phyloP scores from a whole-genome alignment of 2,888 invertebrate genomes.

The Apeira syringaria region DNA sequence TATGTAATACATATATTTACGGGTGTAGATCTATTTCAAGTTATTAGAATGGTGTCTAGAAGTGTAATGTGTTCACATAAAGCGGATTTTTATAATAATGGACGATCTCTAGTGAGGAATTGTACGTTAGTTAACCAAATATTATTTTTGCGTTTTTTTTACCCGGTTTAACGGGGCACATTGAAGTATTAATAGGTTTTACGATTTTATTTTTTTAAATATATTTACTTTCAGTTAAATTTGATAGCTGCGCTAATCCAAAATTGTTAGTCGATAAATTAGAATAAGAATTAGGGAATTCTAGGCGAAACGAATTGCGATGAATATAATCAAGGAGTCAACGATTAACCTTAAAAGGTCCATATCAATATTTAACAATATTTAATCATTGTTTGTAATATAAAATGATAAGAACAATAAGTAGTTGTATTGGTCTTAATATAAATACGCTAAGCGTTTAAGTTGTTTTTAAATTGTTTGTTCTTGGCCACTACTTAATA shows the following conservation, averaged over 20 bases:
- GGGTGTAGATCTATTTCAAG: conserved; percentile 78
- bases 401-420: conserved; percentile 78
- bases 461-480: conserved; percentile 37
- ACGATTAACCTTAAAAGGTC: conserved; percentile 79
- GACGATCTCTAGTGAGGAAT: conserved; percentile 65
- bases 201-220: conserved; percentile 43
- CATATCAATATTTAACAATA: conserved; percentile 82
- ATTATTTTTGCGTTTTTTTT: conserved; percentile 52
- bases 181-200: conserved; percentile 78
- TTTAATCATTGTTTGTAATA: conserved; percentile 75
- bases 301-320: conserved; percentile 57
- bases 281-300: conserved; percentile 62
- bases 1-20: conserved; percentile 70
- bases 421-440: conserved; percentile 66
- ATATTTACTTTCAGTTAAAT: conserved; percentile 38
- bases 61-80: conserved; percentile 75
- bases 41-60: conserved; percentile 67
- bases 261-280: conserved; percentile 64
- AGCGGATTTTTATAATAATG: conserved; percentile 55
- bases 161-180: conserved; percentile 75
- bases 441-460: conserved; percentile 68
- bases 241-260: conserved; percentile 59
- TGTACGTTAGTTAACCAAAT: conserved; percentile 70
- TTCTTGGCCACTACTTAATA: conserved; percentile 10
- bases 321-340: conserved; percentile 55